Evolutionary conservation across 2,888 invertebrate species (phyloP).

Genomic region (Tanytarsus gracilentus): DNA sequence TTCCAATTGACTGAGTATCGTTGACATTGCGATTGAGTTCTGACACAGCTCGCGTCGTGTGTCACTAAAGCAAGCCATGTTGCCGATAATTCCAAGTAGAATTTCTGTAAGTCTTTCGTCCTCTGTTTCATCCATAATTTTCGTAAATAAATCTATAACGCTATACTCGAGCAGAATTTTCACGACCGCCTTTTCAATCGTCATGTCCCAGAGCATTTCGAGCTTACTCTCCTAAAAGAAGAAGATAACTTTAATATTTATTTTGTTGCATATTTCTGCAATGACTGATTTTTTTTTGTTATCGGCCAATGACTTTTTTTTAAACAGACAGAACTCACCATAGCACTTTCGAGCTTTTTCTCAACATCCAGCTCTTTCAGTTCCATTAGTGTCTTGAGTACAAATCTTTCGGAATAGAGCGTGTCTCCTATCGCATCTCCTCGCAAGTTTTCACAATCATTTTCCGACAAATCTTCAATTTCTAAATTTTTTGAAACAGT

Average conservation of each 20-base stretch:
- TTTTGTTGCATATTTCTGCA: no score
- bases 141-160: slow-evolving; percentile 48
- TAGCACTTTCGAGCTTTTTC: slow-evolving; percentile 49
- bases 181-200: slow-evolving; percentile 67
- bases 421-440: slow-evolving; percentile 76
- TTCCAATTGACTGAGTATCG: slow-evolving; percentile 40
- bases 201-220: slow-evolving; percentile 79
- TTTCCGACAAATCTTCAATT: background rate
- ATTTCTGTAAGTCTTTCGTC: slow-evolving; percentile 66
- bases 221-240: slow-evolving; percentile 70
- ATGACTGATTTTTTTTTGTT: no score
- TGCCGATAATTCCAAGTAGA: slow-evolving; percentile 72
- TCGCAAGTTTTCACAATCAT: slow-evolving; percentile 39
- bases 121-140: slow-evolving; percentile 51
- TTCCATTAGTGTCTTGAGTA: slow-evolving; percentile 57
- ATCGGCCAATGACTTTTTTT: no score
- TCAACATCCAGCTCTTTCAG: slow-evolving; percentile 50
- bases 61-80: slow-evolving; percentile 63
- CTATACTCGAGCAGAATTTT: slow-evolving; percentile 57
- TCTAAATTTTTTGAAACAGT: background rate
- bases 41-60: slow-evolving; percentile 50
- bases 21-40: slow-evolving; percentile 49
- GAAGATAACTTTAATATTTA: no score
- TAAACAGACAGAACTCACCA: no score
- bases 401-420: slow-evolving; percentile 67